Percentiles rank a stretch among this genome's conserved stretches.
Conservation (phyloP, 53 echinoderm and acorn worm genomes). For the Hippasteria phrygiana region DNA sequence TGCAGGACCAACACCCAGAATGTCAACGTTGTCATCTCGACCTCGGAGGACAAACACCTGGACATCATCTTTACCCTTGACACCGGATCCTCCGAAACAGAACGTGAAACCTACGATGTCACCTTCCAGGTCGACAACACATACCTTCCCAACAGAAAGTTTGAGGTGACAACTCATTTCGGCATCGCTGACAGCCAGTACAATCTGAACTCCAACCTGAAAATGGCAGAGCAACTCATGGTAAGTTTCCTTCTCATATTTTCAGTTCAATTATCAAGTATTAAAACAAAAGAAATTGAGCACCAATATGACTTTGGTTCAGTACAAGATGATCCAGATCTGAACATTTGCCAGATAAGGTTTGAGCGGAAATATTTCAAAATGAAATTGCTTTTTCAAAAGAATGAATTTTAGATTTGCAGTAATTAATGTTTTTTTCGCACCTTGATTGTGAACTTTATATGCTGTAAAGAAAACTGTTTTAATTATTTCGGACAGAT, state of each 20-base stretch:
- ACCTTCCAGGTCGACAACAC: constrained; percentile 28
- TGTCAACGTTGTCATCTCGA: neutral
- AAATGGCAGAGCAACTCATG: constrained; percentile 27
- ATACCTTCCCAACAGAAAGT: constrained; percentile 30
- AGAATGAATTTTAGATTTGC: too few species aligned
- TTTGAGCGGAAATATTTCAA: too few species aligned
- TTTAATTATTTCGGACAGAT: constrained; percentile 3
- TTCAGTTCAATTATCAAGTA: neutral
- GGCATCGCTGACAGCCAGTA: neutral
- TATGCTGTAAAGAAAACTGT: too few species aligned
- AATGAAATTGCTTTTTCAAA: too few species aligned
- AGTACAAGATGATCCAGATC: too few species aligned
- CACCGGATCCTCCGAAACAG: neutral
- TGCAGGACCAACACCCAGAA: constrained; percentile 7
- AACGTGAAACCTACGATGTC: neutral
- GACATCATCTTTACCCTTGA: constrained; percentile 3
- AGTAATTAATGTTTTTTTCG: too few species aligned
- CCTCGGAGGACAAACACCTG: neutral
- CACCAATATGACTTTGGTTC: too few species aligned
- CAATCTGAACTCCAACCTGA: neutral
- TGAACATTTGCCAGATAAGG: too few species aligned
- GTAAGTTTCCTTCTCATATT: neutral
- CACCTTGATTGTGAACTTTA: too few species aligned
- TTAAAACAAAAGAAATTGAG: too few species aligned
- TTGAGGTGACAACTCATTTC: constrained; percentile 19